These are phyloP conservation scores for Ceratina australensis DNA, from an alignment of 1,140 invertebrate species.

Conservation along the genomic window DNA sequence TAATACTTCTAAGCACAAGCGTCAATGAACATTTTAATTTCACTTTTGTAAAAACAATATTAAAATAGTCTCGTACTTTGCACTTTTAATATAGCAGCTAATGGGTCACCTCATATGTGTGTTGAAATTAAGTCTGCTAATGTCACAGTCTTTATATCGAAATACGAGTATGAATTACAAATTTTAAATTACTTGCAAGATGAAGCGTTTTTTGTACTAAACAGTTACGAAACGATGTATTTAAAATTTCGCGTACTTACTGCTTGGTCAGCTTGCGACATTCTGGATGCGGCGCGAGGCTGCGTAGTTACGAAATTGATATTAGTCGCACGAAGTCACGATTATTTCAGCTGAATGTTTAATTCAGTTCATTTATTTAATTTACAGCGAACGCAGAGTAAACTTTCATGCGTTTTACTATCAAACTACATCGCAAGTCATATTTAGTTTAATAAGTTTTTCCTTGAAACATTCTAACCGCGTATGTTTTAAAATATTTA, in stretches of 20 bases:
- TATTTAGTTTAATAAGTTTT: neutral
- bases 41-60: too few relatives aligned
- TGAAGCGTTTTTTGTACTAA: too few relatives aligned
- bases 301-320: conserved; percentile 62
- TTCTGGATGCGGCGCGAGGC: conserved; percentile 75
- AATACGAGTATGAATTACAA: neutral
- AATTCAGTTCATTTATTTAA: conserved; percentile 37
- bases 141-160: too few relatives aligned
- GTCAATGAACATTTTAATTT: too few relatives aligned
- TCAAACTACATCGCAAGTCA: neutral
- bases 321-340: conserved; percentile 32
- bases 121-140: too few relatives aligned
- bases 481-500: too few relatives aligned
- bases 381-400: neutral
- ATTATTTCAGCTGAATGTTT: conserved; percentile 6
- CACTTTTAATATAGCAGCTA: too few relatives aligned
- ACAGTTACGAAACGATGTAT: neutral
- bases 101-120: too few relatives aligned
- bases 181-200: neutral
- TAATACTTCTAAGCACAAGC: too few relatives aligned
- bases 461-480: neutral
- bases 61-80: too few relatives aligned
- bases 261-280: conserved; percentile 76
- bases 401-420: neutral
- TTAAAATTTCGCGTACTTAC: conserved; percentile 65